Conservation (phyloP, 2,797 vertebrate species). For the Craterocephalus amniculus region DNA sequence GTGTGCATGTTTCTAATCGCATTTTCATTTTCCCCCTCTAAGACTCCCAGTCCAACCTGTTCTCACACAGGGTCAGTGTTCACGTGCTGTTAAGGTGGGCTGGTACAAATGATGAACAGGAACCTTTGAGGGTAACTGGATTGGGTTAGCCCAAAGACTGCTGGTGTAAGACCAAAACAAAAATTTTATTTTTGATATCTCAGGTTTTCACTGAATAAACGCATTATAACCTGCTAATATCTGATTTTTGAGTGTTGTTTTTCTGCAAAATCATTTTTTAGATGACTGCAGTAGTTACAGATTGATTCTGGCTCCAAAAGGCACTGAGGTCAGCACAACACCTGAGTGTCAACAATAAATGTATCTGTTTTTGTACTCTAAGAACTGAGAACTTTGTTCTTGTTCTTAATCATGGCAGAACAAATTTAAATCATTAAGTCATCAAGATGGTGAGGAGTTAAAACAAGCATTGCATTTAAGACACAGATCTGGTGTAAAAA, state of each 20-base stretch:
- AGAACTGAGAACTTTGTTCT: too few relatives aligned
- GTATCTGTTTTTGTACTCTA: too few relatives aligned
- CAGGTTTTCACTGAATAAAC: neutral
- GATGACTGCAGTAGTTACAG: neutral
- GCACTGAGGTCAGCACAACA: neutral
- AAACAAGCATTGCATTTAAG: too few relatives aligned
- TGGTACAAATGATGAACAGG: neutral
- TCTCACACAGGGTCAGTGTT: conserved; percentile 29
- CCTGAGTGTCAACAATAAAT: neutral
- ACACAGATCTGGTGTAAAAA: too few relatives aligned
- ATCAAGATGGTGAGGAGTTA: too few relatives aligned
- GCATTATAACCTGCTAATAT: neutral
- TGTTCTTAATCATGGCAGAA: too few relatives aligned
- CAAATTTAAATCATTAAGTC: too few relatives aligned
- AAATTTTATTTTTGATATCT: neutral
- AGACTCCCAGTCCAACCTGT: conserved; percentile 80
- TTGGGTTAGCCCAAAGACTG: neutral
- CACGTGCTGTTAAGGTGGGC: neutral
- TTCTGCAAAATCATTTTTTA: neutral
- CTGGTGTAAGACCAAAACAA: neutral
- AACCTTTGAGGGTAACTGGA: neutral
- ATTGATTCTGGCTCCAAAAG: neutral
- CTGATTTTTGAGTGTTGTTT: neutral
- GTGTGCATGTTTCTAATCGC: conserved; percentile 65
- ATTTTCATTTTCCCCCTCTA: conserved; percentile 63